Evolutionary conservation across 2,797 vertebrate genomes (phyloP).

Genomic region (Hyperoplus lanceolatus): DNA sequence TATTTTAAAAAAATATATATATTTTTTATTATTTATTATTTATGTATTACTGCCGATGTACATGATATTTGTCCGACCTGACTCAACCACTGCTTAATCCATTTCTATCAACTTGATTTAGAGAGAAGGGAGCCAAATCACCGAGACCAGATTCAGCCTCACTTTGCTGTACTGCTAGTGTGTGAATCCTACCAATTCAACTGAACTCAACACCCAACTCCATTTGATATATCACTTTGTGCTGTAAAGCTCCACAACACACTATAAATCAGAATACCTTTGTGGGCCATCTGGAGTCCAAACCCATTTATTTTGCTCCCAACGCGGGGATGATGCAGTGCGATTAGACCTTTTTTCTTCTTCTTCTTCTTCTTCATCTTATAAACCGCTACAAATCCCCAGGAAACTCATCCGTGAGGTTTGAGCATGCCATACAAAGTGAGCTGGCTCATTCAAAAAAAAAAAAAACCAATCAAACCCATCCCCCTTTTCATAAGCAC

Average conservation of each 20-base stretch:
- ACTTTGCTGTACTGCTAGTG: conserved; percentile 33
- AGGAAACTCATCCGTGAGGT: conserved; percentile 63
- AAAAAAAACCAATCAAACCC: conserved; percentile 49
- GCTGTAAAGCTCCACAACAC: conserved; percentile 74
- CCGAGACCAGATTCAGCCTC: conserved; percentile 51
- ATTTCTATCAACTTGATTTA: conserved; percentile 75
- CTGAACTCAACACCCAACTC: conserved; percentile 65
- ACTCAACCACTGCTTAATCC: conserved; percentile 60
- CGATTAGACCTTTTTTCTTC: conserved; percentile 49
- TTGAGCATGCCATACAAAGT: conserved; percentile 55
- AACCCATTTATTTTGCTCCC: conserved; percentile 72
- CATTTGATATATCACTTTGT: conserved; percentile 80
- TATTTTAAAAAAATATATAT: no score
- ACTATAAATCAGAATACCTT: conserved; percentile 84
- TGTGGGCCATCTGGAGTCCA: conserved; percentile 76
- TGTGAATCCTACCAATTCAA: conserved; percentile 65
- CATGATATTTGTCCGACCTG: conserved; percentile 46
- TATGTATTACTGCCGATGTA: conserved; percentile 25
- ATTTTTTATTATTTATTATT: no score
- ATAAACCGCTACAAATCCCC: conserved; percentile 65
- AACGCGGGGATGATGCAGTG: conserved; percentile 65
- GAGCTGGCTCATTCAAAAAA: conserved; percentile 51
- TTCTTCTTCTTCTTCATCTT: conserved; percentile 15
- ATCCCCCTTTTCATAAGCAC: conserved; percentile 25
- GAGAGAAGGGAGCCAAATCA: conserved; percentile 56